These are phyloP conservation scores for Papilio machaon DNA, from an alignment of 1,140 invertebrate genomes.

Conservation along the genomic window DNA sequence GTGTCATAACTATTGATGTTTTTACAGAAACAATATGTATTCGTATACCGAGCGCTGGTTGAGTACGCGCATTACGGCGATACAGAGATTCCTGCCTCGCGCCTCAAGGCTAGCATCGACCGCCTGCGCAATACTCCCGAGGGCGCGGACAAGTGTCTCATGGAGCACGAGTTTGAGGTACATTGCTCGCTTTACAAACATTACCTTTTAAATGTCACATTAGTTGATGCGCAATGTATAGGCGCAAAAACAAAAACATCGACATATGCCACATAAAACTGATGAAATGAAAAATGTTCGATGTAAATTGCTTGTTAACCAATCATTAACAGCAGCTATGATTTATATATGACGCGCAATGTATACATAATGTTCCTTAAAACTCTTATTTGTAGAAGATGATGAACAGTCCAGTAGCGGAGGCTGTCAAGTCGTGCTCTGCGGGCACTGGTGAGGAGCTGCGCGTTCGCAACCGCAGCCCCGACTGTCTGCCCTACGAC, in stretches of 20 bases:
- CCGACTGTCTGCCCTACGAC: slow-evolving; percentile 95
- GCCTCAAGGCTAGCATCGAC: slow-evolving; percentile 87
- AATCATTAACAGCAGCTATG: neutral
- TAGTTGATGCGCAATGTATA: neutral
- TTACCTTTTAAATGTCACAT: neutral
- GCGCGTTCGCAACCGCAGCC: slow-evolving; percentile 92
- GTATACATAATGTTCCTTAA: neutral
- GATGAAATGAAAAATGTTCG: too few species aligned
- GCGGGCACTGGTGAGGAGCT: slow-evolving; percentile 93
- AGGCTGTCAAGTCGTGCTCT: slow-evolving; percentile 91
- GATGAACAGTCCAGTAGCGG: slow-evolving; percentile 88
- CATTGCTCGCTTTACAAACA: slow-evolving; percentile 38
- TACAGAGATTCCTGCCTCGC: slow-evolving; percentile 90
- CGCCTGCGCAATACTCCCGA: slow-evolving; percentile 85
- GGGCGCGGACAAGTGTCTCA: slow-evolving; percentile 84
- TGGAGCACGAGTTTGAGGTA: slow-evolving; percentile 94
- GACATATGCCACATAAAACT: too few species aligned
- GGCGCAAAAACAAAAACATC: neutral
- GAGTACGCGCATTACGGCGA: slow-evolving; percentile 97
- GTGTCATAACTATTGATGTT: slow-evolving; percentile 10
- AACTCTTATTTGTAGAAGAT: slow-evolving; percentile 83
- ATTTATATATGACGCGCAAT: neutral
- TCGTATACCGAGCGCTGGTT: slow-evolving; percentile 96
- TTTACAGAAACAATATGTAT: slow-evolving; percentile 97
- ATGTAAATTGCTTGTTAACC: neutral